Evolutionary conservation across 2,113 vertebrate species (phyloP), one percentile per base, ranked within the genome.

Genomic region (Castor canadensis): DNA sequence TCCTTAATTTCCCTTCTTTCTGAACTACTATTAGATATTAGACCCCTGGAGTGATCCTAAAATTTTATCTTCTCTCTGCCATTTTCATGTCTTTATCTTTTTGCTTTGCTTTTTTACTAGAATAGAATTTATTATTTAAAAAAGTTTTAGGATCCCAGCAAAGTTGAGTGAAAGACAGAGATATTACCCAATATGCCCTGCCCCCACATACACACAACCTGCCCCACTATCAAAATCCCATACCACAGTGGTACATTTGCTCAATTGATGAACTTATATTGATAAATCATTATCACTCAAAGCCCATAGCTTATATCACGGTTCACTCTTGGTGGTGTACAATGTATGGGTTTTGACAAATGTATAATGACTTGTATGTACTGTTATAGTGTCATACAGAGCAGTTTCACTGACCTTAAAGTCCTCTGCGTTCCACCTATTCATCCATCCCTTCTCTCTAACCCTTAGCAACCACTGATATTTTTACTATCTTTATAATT

Each of bases 91-190:
- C 43, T 91, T 79, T 43, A 66, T 28, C 30, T 69, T 95, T 91
- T 85, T 67, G 2, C 38, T 93, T 93, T 64, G 24, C 9, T 90
- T 84, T 91, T 92, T 90, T 52, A 19, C 72, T 89, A 96, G 82
- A 69, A 54, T 62, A 77, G 22, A 92, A 40, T 89, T 72, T 90
- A 67, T 73, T 82, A 58, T 81, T 93, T 69, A 79, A 32, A 85
- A 30, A n/a, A 90, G 52, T 91, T 93, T 77, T 91, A 91, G 3
- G 54, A 73, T 81, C 56, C 85, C 3, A 89, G 26, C 24, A 93
- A 85, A 87, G 82, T 20, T 45, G 38, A 93, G 30, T 85, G 72
- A 54, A 88, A 94, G 8, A 4, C 38, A 77, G 32, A 80, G 56
- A 79, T 35, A 38, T 66, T 71, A 87, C 12, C 67, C 12, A 35